phyloP scores from a whole-genome alignment of 2,888 invertebrate genomes.

The Clunio marinus region DNA sequence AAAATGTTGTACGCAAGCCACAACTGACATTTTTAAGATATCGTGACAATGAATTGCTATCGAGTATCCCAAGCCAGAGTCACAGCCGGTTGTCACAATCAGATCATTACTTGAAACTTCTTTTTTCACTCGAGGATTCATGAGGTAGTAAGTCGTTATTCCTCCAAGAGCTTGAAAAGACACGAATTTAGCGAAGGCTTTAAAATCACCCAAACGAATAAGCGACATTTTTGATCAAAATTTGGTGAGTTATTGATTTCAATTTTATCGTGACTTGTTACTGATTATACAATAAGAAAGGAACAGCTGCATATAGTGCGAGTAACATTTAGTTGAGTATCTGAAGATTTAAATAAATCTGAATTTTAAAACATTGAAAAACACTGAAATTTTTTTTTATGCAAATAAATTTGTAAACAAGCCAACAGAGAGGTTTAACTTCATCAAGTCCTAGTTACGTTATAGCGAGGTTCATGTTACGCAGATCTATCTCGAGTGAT shows the following conservation, averaged over 20 bases:
- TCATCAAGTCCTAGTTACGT: too few species aligned
- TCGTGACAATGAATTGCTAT: constrained; percentile 48
- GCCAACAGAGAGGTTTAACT: too few species aligned
- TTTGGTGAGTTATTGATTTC: background rate
- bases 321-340: too few species aligned
- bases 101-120: constrained; percentile 47
- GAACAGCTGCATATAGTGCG: too few species aligned
- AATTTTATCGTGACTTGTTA: too few species aligned
- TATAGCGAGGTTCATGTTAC: too few species aligned
- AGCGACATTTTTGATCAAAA: constrained; percentile 6
- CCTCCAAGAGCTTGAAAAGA: constrained; percentile 21
- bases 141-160: constrained; percentile 43
- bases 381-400: too few species aligned
- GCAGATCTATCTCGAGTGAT: too few species aligned
- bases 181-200: constrained; percentile 5
- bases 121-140: constrained; percentile 42
- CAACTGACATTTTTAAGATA: constrained; percentile 57
- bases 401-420: too few species aligned
- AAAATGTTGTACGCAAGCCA: constrained; percentile 55
- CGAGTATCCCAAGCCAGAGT: constrained; percentile 69
- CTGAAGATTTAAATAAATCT: too few species aligned
- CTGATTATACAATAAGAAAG: too few species aligned
- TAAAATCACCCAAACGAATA: constrained; percentile 8
- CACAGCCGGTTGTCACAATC: constrained; percentile 77
- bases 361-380: too few species aligned